These are phyloP conservation scores for Edolisoma coerulescens DNA, from an alignment of 2,113 vertebrate species.

Conservation along the genomic window DNA sequence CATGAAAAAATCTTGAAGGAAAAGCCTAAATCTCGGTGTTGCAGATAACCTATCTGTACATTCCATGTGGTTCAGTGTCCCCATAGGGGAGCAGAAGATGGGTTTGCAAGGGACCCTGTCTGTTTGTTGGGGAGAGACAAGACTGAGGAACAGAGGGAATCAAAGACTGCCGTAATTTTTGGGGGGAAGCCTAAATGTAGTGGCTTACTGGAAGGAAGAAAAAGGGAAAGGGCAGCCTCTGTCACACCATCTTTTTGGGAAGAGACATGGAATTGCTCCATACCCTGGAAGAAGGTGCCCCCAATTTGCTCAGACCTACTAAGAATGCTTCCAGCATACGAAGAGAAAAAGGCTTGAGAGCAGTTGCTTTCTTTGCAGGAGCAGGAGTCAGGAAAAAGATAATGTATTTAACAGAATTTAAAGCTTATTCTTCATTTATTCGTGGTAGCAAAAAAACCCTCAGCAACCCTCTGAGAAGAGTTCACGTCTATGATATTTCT, in stretches of 20 bases:
- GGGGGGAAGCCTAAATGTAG: neutral
- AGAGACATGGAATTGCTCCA: neutral
- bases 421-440: neutral
- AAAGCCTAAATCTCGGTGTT: neutral
- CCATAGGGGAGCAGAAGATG: neutral
- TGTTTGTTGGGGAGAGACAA: neutral
- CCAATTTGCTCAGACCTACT: neutral
- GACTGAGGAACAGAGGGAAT: neutral
- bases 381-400: neutral
- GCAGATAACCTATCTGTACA: neutral
- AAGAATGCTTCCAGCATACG: neutral
- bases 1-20: neutral
- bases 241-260: neutral
- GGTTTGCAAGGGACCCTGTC: neutral
- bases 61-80: neutral
- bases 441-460: neutral
- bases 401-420: neutral
- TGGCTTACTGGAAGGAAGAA: neutral
- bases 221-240: neutral
- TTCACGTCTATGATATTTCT: neutral
- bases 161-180: neutral
- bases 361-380: neutral
- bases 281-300: neutral
- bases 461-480: neutral
- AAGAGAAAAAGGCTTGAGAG: neutral